phyloP scores from a whole-genome alignment of 2,113 vertebrate species.

The Nesogale talazaci region DNA sequence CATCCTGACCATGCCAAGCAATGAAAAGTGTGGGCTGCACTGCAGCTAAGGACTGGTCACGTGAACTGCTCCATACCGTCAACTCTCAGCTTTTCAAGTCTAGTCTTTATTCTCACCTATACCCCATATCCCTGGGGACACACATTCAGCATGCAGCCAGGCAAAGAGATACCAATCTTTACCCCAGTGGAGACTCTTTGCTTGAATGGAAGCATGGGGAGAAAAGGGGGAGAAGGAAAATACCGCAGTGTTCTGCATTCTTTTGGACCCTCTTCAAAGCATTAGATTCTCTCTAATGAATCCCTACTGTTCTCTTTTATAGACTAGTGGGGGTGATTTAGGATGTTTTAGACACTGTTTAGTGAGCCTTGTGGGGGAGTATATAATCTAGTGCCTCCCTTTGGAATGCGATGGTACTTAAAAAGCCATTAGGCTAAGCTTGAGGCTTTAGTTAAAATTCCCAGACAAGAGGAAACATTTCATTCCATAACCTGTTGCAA shows the following conservation, averaged over 20 bases:
- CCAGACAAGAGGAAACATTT: conserved; percentile 60
- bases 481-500: conserved; percentile 36
- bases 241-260: not conserved
- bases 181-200: not conserved
- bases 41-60: not conserved
- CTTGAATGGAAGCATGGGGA: not conserved
- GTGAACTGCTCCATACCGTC: not conserved
- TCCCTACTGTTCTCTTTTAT: conserved; percentile 57
- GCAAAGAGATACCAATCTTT: not conserved
- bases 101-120: not conserved
- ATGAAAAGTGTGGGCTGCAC: not conserved
- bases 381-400: conserved; percentile 62
- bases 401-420: conserved; percentile 58
- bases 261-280: conserved; percentile 49
- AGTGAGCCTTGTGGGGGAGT: not conserved
- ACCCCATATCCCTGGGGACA: fast-evolving
- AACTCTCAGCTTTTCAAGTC: not conserved
- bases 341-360: conserved; percentile 52
- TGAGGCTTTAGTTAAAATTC: conserved; percentile 63
- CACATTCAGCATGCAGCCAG: not conserved
- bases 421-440: conserved; percentile 60
- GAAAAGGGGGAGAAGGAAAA: not conserved
- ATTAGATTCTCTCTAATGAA: conserved; percentile 30
- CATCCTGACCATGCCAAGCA: not conserved
- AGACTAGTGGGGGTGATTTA: conserved; percentile 51